Conservation (phyloP, 2,797 vertebrate species). For the Simalia tracyae region DNA sequence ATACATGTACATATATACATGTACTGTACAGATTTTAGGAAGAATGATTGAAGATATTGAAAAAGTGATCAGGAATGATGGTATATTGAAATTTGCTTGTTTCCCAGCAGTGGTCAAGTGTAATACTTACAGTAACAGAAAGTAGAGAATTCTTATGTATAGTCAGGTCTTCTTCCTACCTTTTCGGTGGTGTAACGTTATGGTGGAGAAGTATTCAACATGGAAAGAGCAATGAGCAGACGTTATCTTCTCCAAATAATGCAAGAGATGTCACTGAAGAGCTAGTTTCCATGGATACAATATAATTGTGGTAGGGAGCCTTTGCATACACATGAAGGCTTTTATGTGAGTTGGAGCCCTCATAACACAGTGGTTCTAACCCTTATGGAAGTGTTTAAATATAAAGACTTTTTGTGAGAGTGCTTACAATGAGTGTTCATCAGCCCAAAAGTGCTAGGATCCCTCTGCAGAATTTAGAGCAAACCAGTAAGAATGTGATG, state of each 20-base stretch:
- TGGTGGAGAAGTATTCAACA: neutral
- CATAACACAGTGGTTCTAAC: neutral
- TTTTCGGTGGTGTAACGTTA: neutral
- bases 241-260: neutral
- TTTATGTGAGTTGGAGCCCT: neutral
- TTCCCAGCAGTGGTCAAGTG: neutral
- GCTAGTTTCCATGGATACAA: neutral
- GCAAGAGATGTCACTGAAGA: neutral
- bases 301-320: neutral
- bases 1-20: too few relatives aligned
- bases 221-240: neutral
- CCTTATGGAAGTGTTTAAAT: neutral
- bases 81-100: neutral
- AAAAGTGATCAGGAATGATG: neutral
- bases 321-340: neutral
- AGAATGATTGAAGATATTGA: neutral
- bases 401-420: neutral
- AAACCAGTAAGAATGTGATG: neutral
- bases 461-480: neutral
- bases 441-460: neutral
- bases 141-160: neutral
- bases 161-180: neutral
- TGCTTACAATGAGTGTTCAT: neutral
- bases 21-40: neutral
- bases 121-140: neutral